Evolutionary conservation across 2,888 invertebrate species (phyloP).

Genomic region (Melikaiella ostensackeni): DNA sequence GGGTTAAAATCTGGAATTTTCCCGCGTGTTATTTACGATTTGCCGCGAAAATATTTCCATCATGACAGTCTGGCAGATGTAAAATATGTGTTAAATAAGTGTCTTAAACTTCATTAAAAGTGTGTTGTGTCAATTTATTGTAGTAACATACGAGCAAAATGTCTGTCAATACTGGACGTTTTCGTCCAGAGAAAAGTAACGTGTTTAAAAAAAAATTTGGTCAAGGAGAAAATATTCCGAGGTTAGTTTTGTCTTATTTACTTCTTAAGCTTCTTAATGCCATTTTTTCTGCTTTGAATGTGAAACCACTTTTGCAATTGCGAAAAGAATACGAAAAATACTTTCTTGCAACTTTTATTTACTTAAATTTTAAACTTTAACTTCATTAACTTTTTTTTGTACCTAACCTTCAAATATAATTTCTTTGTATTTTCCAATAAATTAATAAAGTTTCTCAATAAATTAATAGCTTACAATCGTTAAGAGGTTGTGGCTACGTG

Average conservation of each 20-base stretch:
- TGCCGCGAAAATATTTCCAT: background rate
- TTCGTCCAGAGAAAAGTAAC: conserved; percentile 57
- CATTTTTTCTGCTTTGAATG: conserved; percentile 44
- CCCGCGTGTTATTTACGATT: background rate
- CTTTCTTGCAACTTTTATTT: conserved; percentile 10
- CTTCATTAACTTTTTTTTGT: conserved; percentile 37
- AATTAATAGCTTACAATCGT: no score
- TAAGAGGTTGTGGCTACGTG: no score
- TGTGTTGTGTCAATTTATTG: background rate
- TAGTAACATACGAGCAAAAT: conserved; percentile 43
- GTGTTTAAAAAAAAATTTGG: conserved; percentile 54
- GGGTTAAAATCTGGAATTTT: background rate
- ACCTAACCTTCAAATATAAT: background rate
- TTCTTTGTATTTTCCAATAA: background rate
- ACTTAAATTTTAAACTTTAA: conserved; percentile 25
- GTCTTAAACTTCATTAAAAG: background rate
- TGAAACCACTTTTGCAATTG: background rate
- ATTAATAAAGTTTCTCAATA: no score
- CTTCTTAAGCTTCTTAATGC: background rate
- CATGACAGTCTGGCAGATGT: background rate
- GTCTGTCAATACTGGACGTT: conserved; percentile 68
- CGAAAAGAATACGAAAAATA: conserved; percentile 20
- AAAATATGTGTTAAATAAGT: background rate
- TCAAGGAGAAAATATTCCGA: conserved; percentile 50
- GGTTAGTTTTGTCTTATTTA: conserved; percentile 48